These are phyloP conservation scores for Leptobrachium ailaonicum DNA, from an alignment of 2,113 vertebrate species.

Conservation along the genomic window DNA sequence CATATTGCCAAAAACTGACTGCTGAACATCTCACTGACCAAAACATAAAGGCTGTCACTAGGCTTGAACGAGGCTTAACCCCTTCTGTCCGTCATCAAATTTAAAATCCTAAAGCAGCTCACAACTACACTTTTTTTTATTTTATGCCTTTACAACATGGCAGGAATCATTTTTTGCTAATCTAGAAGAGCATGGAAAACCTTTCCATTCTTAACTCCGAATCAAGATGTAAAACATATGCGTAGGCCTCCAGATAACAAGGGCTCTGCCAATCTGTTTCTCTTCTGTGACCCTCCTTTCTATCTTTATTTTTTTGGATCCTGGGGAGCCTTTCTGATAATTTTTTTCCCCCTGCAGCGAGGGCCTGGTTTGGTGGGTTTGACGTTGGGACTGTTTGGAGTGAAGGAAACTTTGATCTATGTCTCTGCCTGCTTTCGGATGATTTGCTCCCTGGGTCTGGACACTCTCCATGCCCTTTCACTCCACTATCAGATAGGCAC, in stretches of 20 bases:
- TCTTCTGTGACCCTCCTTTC: slow-evolving; percentile 72
- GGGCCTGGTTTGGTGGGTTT: slow-evolving; percentile 65
- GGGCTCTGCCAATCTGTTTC: slow-evolving; percentile 67
- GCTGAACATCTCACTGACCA: too few species aligned
- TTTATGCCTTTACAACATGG: slow-evolving; percentile 49
- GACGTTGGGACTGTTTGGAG: slow-evolving; percentile 71
- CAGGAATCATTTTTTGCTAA: slow-evolving; percentile 67
- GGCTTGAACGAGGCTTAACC: too few species aligned
- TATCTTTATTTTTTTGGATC: slow-evolving; percentile 66
- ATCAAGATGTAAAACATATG: slow-evolving; percentile 71
- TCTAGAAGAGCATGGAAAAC: slow-evolving; percentile 65
- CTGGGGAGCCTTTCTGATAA: slow-evolving; percentile 73
- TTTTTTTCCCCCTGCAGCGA: slow-evolving; percentile 60
- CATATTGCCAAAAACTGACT: too few species aligned
- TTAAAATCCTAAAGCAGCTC: not conserved
- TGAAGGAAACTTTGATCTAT: slow-evolving; percentile 87
- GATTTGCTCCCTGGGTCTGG: slow-evolving; percentile 87
- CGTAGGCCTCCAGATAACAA: slow-evolving; percentile 65
- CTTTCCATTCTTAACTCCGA: slow-evolving; percentile 61
- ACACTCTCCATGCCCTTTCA: slow-evolving; percentile 86
- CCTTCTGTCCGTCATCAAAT: not conserved
- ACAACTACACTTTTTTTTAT: not conserved
- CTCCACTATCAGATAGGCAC: slow-evolving; percentile 78
- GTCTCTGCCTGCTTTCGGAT: slow-evolving; percentile 79
- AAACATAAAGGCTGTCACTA: not conserved